Evolutionary conservation across 2,797 vertebrate genomes (phyloP), one percentile per base, ranked within the genome.

Genomic region (Threskiornis aethiopicus): DNA sequence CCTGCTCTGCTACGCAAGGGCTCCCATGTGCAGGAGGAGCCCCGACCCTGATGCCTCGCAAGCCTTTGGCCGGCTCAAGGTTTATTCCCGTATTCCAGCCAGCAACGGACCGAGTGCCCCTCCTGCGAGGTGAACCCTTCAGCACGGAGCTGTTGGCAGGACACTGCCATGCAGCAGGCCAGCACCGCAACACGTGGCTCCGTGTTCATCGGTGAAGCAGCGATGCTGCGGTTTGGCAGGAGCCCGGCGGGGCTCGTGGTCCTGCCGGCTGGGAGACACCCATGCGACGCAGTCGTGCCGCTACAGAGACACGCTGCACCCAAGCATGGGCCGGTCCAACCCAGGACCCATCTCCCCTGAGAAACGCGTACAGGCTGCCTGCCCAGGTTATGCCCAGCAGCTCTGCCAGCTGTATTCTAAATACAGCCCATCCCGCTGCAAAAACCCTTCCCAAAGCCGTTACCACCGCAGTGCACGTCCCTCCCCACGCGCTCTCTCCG

Each of bases 41-140:
- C 59, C 66, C 33, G 0, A 25, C 16, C 29, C 35, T 0, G 1
- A 24, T 3, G 7, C 31, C 51, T 82, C 0, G 0, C 7, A 28
- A 54, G 54, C 66, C 25, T 76, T 35, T n/a, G 55, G 72, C 35
- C 73, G 81, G 65, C 71, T 79, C 41, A 3, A 20, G 87, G 64
- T 46, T 81, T 64, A 29, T 39, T 51, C 73, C 55, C 73, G 59
- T 4, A 17, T 1, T 42, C 54, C 61, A 65, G 52, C 6, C 24
- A 54, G 52, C 31, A 6, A 51, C 1, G 19, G 37, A 6, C 1
- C 1, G 0, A 7, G 46, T 6, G 52, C 2, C 21, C 31, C 46
- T 52, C 64, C 84, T 76, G 57, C 37, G 21, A 15, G 78, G 19
- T 0, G 4, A 93, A 37, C 37, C 54, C 77, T 44, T 5, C 11